Conservation (phyloP, 2,888 invertebrate species). For the Lasioglossum lativentre region DNA sequence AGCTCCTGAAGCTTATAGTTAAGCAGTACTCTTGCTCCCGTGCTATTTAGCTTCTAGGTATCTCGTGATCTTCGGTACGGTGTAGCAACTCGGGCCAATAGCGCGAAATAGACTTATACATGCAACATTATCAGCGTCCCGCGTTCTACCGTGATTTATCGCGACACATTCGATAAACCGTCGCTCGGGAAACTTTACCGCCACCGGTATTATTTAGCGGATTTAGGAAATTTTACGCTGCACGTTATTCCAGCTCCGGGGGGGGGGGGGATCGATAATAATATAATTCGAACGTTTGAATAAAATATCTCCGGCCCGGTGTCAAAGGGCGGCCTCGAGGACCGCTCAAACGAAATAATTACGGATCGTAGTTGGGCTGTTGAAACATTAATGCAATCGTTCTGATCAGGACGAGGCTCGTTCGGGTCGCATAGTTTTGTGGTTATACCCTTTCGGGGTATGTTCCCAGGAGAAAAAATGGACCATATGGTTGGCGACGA, state of each 20-base stretch:
- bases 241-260: neutral
- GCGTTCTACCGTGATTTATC: neutral
- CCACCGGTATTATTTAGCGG: neutral
- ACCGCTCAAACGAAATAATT: slow-evolving; percentile 10
- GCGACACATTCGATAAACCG: slow-evolving; percentile 4
- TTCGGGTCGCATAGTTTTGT: neutral
- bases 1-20: too few relatives aligned
- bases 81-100: neutral
- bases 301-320: neutral
- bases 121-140: neutral
- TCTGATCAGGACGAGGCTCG: neutral
- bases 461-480: neutral
- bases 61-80: neutral
- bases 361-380: neutral
- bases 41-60: neutral
- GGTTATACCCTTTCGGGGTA: neutral
- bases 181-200: neutral
- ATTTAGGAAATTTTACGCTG: neutral
- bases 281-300: neutral
- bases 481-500: neutral
- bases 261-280: neutral
- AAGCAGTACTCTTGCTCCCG: neutral
- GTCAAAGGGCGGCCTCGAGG: slow-evolving; percentile 2
- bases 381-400: neutral
- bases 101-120: neutral